These are phyloP conservation scores for Astyanax mexicanus DNA, from an alignment of 2,797 vertebrate genomes.

Conservation along the genomic window DNA sequence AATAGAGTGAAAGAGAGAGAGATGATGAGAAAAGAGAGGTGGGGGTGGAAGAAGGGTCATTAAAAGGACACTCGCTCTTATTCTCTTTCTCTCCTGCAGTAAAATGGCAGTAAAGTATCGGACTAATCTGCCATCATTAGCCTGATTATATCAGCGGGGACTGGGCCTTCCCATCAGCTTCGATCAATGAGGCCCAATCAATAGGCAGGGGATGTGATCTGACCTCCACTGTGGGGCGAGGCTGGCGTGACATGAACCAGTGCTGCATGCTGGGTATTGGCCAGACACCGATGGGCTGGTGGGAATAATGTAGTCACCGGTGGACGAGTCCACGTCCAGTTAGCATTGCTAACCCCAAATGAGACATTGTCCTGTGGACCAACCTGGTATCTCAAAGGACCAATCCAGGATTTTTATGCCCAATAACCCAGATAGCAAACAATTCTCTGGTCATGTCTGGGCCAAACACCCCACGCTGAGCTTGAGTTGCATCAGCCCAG, in stretches of 20 bases:
- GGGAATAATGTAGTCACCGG: neutral
- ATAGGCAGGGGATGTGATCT: slow-evolving; percentile 74
- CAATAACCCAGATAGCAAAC: no score
- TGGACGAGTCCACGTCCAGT: neutral
- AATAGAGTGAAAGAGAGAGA: slow-evolving; percentile 49
- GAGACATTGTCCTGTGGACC: no score
- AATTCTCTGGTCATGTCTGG: no score
- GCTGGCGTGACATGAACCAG: neutral
- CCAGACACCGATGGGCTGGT: neutral
- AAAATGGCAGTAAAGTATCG: slow-evolving; percentile 79
- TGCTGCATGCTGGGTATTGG: slow-evolving; percentile 18
- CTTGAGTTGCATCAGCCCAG: no score
- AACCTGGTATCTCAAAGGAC: no score
- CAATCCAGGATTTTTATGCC: no score
- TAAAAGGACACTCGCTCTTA: slow-evolving; percentile 81
- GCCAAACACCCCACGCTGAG: no score
- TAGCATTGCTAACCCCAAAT: neutral
- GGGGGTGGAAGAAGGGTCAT: slow-evolving; percentile 71
- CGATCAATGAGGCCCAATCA: slow-evolving; percentile 81
- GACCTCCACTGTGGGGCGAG: slow-evolving; percentile 33
- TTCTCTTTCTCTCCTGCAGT: slow-evolving; percentile 72
- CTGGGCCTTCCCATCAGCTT: slow-evolving; percentile 78
- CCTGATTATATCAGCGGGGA: slow-evolving; percentile 84
- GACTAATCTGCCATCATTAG: slow-evolving; percentile 83
- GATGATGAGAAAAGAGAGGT: slow-evolving; percentile 42